These are phyloP conservation scores for Acanthurus lineatus DNA, from an alignment of 2,797 vertebrate species.

Conservation along the genomic window DNA sequence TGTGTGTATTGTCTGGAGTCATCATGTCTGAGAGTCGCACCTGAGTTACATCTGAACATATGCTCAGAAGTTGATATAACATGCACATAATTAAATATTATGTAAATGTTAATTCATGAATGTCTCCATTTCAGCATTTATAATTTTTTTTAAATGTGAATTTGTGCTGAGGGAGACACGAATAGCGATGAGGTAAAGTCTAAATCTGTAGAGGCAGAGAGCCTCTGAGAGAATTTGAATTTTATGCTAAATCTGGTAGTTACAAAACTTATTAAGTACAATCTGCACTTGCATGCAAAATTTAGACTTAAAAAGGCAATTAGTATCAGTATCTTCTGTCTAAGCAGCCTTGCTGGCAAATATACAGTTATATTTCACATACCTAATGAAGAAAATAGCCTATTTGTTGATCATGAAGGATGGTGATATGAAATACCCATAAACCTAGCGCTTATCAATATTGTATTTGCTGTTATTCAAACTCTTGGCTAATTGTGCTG, in stretches of 20 bases:
- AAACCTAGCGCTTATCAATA: constrained; percentile 67
- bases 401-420: constrained; percentile 48
- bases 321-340: not conserved
- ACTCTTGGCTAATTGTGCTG: constrained; percentile 52
- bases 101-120: constrained; percentile 33
- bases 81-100: constrained; percentile 36
- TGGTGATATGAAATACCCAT: constrained; percentile 48
- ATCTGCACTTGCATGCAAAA: not conserved
- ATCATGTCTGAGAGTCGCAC: constrained; percentile 21
- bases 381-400: constrained; percentile 28
- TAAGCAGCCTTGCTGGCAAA: constrained; percentile 9
- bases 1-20: constrained; percentile 54
- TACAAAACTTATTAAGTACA: constrained; percentile 8
- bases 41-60: constrained; percentile 54
- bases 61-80: constrained; percentile 39
- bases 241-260: constrained; percentile 19
- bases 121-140: not conserved
- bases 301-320: not conserved
- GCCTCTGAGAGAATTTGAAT: constrained; percentile 1
- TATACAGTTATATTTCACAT: constrained; percentile 26
- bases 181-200: not conserved
- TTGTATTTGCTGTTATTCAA: constrained; percentile 52
- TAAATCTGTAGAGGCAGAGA: not conserved
- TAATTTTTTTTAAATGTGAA: not conserved
- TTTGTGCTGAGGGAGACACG: not conserved